A percentile compares a stretch with the other conserved stretches of the same genome.
Conservation (phyloP, 2,113 vertebrate genomes). For the Chlorodrepanis virens region DNA sequence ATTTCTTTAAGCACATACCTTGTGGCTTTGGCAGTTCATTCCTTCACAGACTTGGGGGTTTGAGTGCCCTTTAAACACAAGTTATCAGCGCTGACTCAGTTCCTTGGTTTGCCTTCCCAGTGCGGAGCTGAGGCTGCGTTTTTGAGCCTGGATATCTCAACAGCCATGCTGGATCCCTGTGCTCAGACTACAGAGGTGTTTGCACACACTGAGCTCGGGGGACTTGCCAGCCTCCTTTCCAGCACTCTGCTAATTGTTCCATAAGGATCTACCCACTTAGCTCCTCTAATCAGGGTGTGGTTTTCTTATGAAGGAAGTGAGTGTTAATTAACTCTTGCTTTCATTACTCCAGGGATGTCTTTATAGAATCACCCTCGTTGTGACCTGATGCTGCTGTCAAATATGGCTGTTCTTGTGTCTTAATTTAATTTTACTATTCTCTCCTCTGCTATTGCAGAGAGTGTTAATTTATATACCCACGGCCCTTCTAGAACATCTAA, state of each 20-base stretch:
- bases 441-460: not conserved
- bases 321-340: constrained; percentile 52
- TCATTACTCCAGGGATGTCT: constrained; percentile 21
- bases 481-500: not conserved
- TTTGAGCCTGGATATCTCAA: fast-evolving
- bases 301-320: not conserved
- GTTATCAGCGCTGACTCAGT: not conserved
- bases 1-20: not conserved
- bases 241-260: constrained; percentile 30
- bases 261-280: not conserved
- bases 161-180: not conserved
- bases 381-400: not conserved
- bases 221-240: not conserved
- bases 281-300: constrained; percentile 23
- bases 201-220: not conserved
- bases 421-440: not conserved
- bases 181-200: not conserved
- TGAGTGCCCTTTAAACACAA: not conserved
- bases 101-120: not conserved
- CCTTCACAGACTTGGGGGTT: not conserved
- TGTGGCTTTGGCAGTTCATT: not conserved
- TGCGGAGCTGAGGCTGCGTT: not conserved
- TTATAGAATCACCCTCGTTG: not conserved
- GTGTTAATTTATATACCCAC: not conserved
- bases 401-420: not conserved